phyloP scores from a whole-genome alignment of 1,140 invertebrate species.

The Oncopodura yosiiana region DNA sequence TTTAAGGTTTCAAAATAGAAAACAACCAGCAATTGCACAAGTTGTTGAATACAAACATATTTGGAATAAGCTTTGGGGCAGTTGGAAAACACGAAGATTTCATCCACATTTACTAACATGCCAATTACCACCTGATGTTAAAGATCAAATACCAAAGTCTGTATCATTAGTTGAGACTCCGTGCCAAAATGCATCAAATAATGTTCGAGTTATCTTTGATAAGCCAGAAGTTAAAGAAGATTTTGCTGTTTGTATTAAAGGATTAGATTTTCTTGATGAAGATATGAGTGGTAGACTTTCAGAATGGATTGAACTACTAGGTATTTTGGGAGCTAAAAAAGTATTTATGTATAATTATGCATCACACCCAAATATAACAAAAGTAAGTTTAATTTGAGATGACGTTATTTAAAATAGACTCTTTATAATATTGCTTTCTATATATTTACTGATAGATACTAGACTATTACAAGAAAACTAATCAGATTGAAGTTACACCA shows the following conservation, averaged over 20 bases:
- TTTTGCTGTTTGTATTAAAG: constrained; percentile 50
- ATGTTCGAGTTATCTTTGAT: constrained; percentile 31
- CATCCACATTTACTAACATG: too few relatives aligned
- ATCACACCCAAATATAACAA: constrained; percentile 43
- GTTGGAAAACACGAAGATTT: too few relatives aligned
- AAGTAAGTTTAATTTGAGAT: constrained; percentile 37
- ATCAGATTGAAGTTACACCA: constrained; percentile 40
- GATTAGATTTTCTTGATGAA: constrained; percentile 44
- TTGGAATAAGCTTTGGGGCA: too few relatives aligned
- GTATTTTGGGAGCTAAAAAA: constrained; percentile 45
- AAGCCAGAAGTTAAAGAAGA: constrained; percentile 37
- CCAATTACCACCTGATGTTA: too few relatives aligned
- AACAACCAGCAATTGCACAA: too few relatives aligned
- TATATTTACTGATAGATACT: constrained; percentile 27
- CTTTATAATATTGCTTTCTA: background rate
- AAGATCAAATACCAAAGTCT: constrained; percentile 10
- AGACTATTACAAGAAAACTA: constrained; percentile 40
- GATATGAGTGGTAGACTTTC: constrained; percentile 43
- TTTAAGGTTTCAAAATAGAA: too few relatives aligned
- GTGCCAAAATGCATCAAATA: constrained; percentile 17
- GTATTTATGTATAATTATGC: constrained; percentile 47
- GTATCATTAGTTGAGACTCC: constrained; percentile 7
- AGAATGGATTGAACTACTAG: constrained; percentile 47
- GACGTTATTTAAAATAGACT: background rate
- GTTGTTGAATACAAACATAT: too few relatives aligned